A percentile compares a stretch with the other conserved stretches of the same genome.
phyloP scores from a whole-genome alignment of 1,140 invertebrate genomes.

The Zaprionus camerounensis region DNA sequence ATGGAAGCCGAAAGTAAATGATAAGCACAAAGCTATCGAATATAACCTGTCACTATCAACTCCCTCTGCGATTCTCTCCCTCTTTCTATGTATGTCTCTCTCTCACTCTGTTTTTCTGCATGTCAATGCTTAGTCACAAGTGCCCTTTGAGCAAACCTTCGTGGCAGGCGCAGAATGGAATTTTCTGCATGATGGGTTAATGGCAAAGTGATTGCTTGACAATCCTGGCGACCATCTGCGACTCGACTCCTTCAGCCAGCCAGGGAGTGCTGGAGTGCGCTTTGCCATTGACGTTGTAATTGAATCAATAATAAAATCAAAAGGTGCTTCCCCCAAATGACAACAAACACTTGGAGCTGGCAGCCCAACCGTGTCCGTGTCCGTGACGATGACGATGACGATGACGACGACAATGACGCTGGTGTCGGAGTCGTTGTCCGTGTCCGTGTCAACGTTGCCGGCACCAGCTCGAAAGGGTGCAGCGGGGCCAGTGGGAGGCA shows the following conservation, averaged over 20 bases:
- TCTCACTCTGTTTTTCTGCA: background rate
- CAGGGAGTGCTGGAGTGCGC: constrained; percentile 9
- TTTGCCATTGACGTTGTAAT: constrained; percentile 68
- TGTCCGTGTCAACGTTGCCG: constrained; percentile 54
- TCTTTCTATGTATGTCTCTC: background rate
- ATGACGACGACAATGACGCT: constrained; percentile 4
- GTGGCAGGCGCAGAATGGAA: background rate
- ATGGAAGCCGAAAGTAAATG: background rate
- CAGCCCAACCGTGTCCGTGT: constrained; percentile 28
- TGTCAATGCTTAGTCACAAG: background rate
- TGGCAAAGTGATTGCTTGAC: constrained; percentile 43
- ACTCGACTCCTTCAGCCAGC: constrained; percentile 5
- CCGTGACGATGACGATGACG: constrained; percentile 1
- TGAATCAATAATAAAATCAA: constrained; percentile 78
- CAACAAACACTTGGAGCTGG: constrained; percentile 52
- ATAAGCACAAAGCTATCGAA: background rate
- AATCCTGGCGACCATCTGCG: constrained; percentile 30
- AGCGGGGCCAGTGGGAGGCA: background rate
- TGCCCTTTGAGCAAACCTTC: background rate
- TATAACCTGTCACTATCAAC: background rate
- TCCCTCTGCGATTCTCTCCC: background rate
- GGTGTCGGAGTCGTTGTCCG: constrained; percentile 26
- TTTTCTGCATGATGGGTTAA: constrained; percentile 31
- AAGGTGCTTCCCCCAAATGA: constrained; percentile 44
- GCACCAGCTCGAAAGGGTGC: constrained; percentile 5